Percentiles rank a stretch among this genome's conserved stretches.
phyloP scores from a whole-genome alignment of 2,113 vertebrate genomes.

The Oryctolagus cuniculus region DNA sequence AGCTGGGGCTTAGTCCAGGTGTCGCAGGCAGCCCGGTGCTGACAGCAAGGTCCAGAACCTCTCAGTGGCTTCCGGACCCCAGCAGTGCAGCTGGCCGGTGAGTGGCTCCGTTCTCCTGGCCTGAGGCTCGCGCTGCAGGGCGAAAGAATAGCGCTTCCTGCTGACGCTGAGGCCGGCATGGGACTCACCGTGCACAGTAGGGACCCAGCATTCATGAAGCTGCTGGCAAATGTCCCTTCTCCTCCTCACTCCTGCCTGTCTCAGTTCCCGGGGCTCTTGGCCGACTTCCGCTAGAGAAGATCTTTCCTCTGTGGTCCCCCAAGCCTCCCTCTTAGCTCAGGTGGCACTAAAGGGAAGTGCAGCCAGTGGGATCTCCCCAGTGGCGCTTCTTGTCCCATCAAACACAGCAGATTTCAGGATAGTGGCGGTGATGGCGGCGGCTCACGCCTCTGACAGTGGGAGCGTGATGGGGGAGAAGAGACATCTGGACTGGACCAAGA shows the following conservation, averaged over 20 bases:
- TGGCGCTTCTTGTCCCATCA: background rate
- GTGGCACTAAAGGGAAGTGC: background rate
- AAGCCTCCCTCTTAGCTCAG: background rate
- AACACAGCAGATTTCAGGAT: background rate
- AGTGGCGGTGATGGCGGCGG: accelerated
- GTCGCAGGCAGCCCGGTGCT: no score
- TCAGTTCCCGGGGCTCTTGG: background rate
- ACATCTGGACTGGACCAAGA: accelerated
- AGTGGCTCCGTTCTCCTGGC: no score
- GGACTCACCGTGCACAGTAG: no score
- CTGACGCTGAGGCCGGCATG: no score
- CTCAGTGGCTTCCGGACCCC: background rate
- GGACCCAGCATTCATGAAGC: no score
- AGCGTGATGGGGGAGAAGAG: accelerated
- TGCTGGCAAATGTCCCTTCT: accelerated
- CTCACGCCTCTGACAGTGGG: background rate
- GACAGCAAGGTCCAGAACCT: accelerated
- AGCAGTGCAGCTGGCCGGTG: accelerated
- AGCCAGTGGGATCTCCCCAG: background rate
- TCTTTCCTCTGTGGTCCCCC: background rate
- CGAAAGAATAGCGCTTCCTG: no score
- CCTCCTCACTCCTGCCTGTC: background rate
- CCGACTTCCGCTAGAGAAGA: background rate
- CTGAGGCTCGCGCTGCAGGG: no score
- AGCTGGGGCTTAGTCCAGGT: background rate